Conservation (phyloP, 1,140 invertebrate genomes). For the Dreissena polymorpha region DNA sequence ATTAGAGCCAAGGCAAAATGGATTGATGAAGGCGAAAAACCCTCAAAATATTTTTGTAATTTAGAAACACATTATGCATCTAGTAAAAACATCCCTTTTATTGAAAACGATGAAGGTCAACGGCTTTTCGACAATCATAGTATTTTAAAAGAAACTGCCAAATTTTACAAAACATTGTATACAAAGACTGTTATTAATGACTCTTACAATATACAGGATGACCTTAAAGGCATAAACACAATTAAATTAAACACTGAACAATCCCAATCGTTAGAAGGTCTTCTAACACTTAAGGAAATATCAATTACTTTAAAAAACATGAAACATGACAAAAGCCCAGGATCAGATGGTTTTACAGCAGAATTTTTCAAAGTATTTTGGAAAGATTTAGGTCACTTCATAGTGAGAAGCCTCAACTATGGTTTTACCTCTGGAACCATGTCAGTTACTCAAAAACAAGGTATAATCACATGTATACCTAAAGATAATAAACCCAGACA, state of each 20-base stretch:
- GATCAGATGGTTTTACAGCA: no score
- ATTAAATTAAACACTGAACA: conserved; percentile 1
- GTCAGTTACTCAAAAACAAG: no score
- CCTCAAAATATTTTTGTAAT: conserved; percentile 49
- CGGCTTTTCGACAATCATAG: background rate
- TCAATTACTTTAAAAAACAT: no score
- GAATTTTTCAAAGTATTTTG: no score
- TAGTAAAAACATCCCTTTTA: conserved; percentile 22
- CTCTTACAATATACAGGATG: conserved; percentile 7
- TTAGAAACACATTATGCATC: conserved; percentile 49
- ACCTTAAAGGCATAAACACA: conserved; percentile 4
- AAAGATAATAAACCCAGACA: no score
- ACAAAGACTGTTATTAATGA: background rate
- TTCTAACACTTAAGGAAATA: no score
- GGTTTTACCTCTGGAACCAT: no score
- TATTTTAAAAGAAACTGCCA: conserved; percentile 5
- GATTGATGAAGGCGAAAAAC: conserved; percentile 53
- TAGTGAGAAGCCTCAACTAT: no score
- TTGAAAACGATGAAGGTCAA: background rate
- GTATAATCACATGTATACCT: no score
- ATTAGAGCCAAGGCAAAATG: conserved; percentile 39
- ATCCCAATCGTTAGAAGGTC: no score
- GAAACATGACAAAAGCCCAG: no score
- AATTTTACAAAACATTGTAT: conserved; percentile 29
- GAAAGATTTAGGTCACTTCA: no score